A percentile compares a stretch with the other conserved stretches of the same genome.
phyloP scores from a whole-genome alignment of 2,113 vertebrate species.

The Hypanus sabinus region DNA sequence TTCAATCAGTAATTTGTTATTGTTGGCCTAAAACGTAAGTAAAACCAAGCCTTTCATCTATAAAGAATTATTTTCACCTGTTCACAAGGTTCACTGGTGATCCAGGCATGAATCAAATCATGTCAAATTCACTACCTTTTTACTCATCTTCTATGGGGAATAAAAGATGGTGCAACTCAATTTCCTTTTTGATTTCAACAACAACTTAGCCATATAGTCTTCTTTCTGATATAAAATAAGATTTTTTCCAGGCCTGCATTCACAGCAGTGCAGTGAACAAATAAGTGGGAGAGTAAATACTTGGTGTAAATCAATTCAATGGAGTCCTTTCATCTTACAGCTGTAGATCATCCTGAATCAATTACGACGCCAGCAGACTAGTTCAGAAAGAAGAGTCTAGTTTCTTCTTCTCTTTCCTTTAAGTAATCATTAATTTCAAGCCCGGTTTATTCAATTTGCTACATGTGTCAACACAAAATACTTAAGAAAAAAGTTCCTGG shows the following conservation, averaged over 20 bases:
- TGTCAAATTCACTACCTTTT: neutral
- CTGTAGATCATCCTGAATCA: neutral
- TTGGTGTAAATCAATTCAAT: neutral
- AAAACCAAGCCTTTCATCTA: neutral
- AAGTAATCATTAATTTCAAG: too few relatives aligned
- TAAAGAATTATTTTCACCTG: neutral
- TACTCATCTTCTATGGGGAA: neutral
- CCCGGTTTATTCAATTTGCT: neutral
- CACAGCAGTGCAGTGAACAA: neutral
- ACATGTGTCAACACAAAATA: neutral
- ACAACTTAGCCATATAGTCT: neutral
- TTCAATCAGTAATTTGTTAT: neutral
- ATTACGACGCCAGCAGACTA: neutral
- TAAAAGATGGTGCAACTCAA: neutral
- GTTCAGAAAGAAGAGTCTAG: neutral
- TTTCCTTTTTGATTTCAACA: neutral
- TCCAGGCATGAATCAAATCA: neutral
- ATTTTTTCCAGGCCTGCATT: neutral
- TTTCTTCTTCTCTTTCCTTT: neutral
- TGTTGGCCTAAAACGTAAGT: neutral
- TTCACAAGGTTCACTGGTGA: neutral
- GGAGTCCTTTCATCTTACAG: neutral
- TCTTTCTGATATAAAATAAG: neutral
- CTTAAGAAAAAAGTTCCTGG: neutral
- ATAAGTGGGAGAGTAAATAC: neutral